phyloP scores from a whole-genome alignment of 2,113 vertebrate genomes.

The Rhombomys opimus region DNA sequence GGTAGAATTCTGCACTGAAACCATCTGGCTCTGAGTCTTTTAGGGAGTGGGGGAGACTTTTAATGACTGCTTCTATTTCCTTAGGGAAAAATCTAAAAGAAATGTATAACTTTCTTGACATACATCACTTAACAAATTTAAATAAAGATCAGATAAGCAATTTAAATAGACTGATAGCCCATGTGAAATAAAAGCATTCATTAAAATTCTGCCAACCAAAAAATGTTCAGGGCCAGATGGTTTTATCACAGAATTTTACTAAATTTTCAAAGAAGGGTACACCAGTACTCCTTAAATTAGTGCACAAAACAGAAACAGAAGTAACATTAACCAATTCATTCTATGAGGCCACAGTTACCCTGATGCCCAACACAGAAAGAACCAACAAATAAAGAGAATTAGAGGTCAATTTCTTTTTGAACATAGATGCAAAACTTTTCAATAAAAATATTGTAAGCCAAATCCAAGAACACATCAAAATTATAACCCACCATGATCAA shows the following conservation, averaged over 20 bases:
- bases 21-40: too few species aligned
- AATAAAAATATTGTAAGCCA: not conserved
- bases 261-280: not conserved
- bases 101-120: too few species aligned
- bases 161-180: not conserved
- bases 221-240: not conserved
- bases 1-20: too few species aligned
- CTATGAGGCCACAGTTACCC: not conserved
- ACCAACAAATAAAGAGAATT: not conserved
- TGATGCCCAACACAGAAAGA: not conserved
- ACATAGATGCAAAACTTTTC: not conserved
- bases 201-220: not conserved
- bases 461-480: not conserved
- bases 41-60: too few species aligned
- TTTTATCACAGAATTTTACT: not conserved
- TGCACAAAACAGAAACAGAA: not conserved
- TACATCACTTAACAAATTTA: too few species aligned
- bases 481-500: not conserved
- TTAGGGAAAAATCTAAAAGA: too few species aligned
- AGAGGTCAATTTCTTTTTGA: not conserved
- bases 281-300: not conserved
- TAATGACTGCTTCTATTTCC: too few species aligned
- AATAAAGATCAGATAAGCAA: not conserved
- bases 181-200: not conserved
- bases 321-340: not conserved